Evolutionary conservation across 2,113 vertebrate genomes (phyloP).

Genomic region (Myotis lucifugus): DNA sequence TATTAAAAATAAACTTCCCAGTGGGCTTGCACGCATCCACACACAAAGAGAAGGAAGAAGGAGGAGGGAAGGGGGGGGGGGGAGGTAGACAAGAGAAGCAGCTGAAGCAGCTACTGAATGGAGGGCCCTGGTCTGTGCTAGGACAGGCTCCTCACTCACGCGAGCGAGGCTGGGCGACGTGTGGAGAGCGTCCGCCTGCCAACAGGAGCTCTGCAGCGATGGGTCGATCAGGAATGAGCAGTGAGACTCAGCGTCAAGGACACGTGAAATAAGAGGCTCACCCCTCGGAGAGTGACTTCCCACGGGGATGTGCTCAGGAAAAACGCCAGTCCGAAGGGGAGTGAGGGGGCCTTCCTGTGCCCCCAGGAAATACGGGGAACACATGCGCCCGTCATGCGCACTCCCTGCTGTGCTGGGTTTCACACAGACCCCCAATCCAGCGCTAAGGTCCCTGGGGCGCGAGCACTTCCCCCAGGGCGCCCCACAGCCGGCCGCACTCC

Average conservation of each 20-base stretch:
- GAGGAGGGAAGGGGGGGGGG: not conserved
- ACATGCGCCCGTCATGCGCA: rapidly evolving
- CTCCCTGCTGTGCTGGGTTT: too few relatives aligned
- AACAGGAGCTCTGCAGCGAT: rapidly evolving
- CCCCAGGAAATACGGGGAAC: not conserved
- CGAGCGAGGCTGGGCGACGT: rapidly evolving
- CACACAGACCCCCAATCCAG: too few relatives aligned
- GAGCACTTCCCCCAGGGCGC: not conserved
- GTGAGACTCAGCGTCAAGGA: rapidly evolving
- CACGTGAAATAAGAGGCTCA: too few relatives aligned
- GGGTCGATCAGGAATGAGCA: rapidly evolving
- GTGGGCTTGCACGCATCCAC: not conserved
- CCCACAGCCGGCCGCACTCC: not conserved
- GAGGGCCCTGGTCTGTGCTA: not conserved
- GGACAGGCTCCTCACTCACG: not conserved
- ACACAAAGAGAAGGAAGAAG: not conserved
- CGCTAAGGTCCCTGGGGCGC: too few relatives aligned
- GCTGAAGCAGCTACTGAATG: not conserved
- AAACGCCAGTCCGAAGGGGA: not conserved
- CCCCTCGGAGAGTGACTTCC: not conserved
- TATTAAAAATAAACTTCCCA: not conserved
- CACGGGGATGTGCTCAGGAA: not conserved
- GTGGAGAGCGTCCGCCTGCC: rapidly evolving
- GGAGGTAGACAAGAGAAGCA: too few relatives aligned
- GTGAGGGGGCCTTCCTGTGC: not conserved